Evolutionary conservation across 2,888 invertebrate species (phyloP), one percentile per base, ranked within the genome.

Genomic region (Drosophila leonis): DNA sequence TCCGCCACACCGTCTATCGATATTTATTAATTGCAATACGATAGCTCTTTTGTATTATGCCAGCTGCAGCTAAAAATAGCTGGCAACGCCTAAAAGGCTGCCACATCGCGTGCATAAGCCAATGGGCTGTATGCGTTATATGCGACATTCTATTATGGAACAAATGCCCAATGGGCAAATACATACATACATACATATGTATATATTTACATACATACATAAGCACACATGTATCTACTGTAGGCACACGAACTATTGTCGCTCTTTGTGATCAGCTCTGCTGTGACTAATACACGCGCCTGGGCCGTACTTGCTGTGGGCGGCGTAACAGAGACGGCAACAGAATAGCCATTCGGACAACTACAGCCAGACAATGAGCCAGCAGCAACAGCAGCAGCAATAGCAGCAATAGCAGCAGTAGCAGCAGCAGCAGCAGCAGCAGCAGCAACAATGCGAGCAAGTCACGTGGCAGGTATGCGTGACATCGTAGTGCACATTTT

Each of bases 401-500:
- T 10, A 41, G 4, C 39, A 24, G 24, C 24, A n/a, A n/a, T n/a
- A 42, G 42, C 49, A 10, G 42, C 57, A 35, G 66, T 37, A n/a
- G 39, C 8, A 56, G 44, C 18, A 27, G 12, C 49, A 44, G 12
- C 63, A 46, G 33, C 49, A 60, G 55, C 31, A 42, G 56, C 48
- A 61, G 49, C 27, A 67, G 35, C 41, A 59, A 27, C 46, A 55
- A 49, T 31, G 42, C 44, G 42, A 44, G 29, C 49, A 41, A 51
- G 61, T 82, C 81, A 82, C 81, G 81, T 82, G 81, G 81, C 78
- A 44, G 37, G 33, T 46, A 49, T 72, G 81, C 81, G 83, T 82
- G 83, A 82, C 78, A 66, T 31, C 33, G 46, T 33, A 46, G 37
- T 68, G 72, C 78, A 81, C 71, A 78, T 52, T 71, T 55, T 62